Base-by-base conservation (phyloP, 2,113 vertebrate species). In the Eolophus roseicapilla region DNA sequence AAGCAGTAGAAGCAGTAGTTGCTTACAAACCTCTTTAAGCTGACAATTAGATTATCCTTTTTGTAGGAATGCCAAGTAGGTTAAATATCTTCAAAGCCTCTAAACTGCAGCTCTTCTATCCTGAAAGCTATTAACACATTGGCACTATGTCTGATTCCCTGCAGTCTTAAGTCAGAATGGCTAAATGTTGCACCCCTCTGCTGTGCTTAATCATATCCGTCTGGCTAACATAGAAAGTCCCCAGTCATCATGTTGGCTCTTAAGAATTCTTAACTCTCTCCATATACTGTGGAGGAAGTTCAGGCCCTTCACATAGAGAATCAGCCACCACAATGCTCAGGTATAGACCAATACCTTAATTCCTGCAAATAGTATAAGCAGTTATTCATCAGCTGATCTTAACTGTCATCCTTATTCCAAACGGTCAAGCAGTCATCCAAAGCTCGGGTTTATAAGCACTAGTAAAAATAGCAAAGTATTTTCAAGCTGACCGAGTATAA, bases 1-100 rank as follows among this genome's bases (percentile, higher is more conserved):
- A 74, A 68, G 28, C 27, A 29, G 17, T 23, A 57, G 49, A 64
- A 37, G 60, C 28, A 41, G n/a, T 49, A 41, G 41, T 55, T 87
- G 28, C 52, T 82, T 79, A 57, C n/a, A 84, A 86, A 62, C 87
- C 73, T 92, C 50, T 78, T 47, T 62, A 84, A 83, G 50, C 50
- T 87, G 90, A 25, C 81, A 78, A 84, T 63, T 65, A 86, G 96
- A 91, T 95, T 95, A 91, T 91, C 65, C 64, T 91, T 92, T 89
- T 75, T 1, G 0, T 78, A 86, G 90, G 74, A 96, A 82, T 93
- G 77, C 60, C 92, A 96, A 91, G 87, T 92, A 94, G 90, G 90
- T 91, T 96, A 94, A 89, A 81, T n/a, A 59, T 68, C 81, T 92
- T 94, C 55, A 95, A 63, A 94, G 90, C 78, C 43, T 84, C 65